phyloP scores from a whole-genome alignment of 2,113 vertebrate species.

The Tonatia bakeri region DNA sequence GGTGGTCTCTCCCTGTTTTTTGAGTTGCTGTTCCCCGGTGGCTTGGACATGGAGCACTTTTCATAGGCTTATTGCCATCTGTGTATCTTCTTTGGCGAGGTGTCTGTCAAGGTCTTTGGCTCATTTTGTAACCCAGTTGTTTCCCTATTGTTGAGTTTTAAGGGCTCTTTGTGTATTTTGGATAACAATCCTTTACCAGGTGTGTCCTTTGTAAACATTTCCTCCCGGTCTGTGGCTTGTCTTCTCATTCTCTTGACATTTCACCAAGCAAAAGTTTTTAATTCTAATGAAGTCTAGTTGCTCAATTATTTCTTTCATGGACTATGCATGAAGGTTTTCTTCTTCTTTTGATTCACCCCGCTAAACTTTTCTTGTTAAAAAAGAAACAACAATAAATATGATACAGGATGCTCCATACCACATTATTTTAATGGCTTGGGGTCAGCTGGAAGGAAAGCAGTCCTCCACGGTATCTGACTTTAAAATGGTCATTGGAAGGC shows the following conservation, averaged over 20 bases:
- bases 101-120: background rate
- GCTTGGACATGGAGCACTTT: background rate
- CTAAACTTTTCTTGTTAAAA: background rate
- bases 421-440: background rate
- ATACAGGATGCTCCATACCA: background rate
- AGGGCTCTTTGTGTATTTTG: background rate
- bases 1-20: background rate
- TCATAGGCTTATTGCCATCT: background rate
- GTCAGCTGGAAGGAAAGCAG: background rate
- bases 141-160: background rate
- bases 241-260: background rate
- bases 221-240: background rate
- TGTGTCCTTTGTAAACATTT: background rate
- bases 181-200: background rate
- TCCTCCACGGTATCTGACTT: background rate
- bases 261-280: background rate
- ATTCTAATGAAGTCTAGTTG: background rate
- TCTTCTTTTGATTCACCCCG: background rate
- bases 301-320: background rate
- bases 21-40: background rate
- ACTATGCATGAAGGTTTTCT: background rate
- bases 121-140: background rate
- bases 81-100: background rate
- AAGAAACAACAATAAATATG: background rate
- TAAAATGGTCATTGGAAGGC: background rate